phyloP scores from a whole-genome alignment of 2,113 vertebrate genomes.

The Thinocorus orbignyianus region DNA sequence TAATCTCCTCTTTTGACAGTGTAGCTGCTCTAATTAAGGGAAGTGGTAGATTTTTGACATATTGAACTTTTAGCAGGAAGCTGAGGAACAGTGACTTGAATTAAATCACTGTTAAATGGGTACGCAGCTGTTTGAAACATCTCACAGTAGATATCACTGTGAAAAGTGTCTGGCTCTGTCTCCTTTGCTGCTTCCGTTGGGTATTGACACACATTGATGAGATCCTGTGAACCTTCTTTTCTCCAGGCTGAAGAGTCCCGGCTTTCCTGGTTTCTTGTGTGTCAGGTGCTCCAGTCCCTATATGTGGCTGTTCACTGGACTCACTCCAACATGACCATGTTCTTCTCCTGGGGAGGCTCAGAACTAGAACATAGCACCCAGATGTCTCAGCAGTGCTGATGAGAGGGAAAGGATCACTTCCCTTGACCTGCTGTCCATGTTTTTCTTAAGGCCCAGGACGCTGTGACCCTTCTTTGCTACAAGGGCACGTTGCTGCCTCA shows the following conservation, averaged over 20 bases:
- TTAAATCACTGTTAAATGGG: not conserved
- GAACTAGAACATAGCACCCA: not conserved
- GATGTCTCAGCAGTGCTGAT: not conserved
- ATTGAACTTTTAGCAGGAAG: not conserved
- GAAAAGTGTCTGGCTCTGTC: not conserved
- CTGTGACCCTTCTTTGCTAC: not conserved
- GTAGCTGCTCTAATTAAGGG: not conserved
- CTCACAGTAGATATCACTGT: not conserved
- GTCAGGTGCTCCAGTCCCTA: not conserved
- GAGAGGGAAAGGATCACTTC: not conserved
- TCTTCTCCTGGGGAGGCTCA: not conserved
- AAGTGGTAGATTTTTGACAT: conserved; percentile 20
- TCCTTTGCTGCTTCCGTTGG: not conserved
- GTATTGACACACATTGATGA: not conserved
- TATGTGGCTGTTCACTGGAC: not conserved
- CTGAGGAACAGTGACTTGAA: not conserved
- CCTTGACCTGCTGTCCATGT: not conserved
- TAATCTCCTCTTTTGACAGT: not conserved
- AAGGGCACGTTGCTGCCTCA: not conserved
- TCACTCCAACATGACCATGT: not conserved
- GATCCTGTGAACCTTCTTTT: not conserved
- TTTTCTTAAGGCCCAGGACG: not conserved
- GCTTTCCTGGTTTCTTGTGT: not conserved
- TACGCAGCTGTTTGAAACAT: not conserved
- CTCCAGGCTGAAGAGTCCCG: not conserved